Evolutionary conservation across 92 coral and sea anemone genomes (phyloP), one percentile per base, ranked within the genome.

Genomic region (Bergia sp.): DNA sequence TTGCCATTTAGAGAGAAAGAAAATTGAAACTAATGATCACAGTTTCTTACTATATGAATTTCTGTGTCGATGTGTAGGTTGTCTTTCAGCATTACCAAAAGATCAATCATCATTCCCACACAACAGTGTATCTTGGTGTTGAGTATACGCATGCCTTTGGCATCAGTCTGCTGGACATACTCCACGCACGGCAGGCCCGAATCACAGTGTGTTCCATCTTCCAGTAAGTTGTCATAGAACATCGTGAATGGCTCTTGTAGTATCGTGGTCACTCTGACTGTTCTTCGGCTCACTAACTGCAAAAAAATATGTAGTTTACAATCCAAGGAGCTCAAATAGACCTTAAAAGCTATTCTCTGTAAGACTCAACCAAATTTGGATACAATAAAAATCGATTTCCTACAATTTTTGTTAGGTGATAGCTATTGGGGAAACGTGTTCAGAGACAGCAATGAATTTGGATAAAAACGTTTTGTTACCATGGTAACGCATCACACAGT

Each of bases 171-270:
- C 77, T 73, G 20, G 23, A 73, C 44, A 73, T 73, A 73, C 47
- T 73, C 77, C 20, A n/a, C 38, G 77, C 77, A 73, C 39, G 20
- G 43, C 77, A 73, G 39, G 77, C 77, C 77, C 44, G 77, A 38
- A 73, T 11, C 44, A 73, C 77, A 73, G 21, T 38, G 39, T 29
- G 20, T 36, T 3, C 41, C 41, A 20, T 73, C 77, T 20, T 73
- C 77, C 16, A 38, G 21, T 38, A 73, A 0, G 20, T 73, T 39
- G 77, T 73, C 77, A 38, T 29, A 29, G 43, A 2, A 73, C 77
- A 73, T 73, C 18, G 77, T 73, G 21, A 73, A 73, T 2, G 77
- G 77, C 44, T 73, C 77, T 36, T 73, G 45, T n/a, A 73, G 44
- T 37, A 73, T 73, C 77, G 77, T 73, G n/a, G 77, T 73, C 37